A percentile compares a stretch with the other conserved stretches of the same genome.
phyloP scores from a whole-genome alignment of 2,797 vertebrate genomes.

The Octomys mimax region DNA sequence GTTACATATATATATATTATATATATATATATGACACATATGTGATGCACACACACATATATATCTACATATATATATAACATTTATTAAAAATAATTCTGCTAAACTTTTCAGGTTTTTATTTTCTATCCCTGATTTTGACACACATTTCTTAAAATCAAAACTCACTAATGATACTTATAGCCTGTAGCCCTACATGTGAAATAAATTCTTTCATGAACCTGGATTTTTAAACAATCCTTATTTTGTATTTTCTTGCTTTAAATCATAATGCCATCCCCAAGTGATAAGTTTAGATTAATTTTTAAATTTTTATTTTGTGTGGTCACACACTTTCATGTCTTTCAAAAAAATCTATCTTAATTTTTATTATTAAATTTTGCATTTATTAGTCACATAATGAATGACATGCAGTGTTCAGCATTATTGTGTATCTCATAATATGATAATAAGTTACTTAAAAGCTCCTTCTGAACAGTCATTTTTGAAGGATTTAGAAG shows the following conservation, averaged over 20 bases:
- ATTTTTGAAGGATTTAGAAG: conserved; percentile 69
- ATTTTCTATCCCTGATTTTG: neutral
- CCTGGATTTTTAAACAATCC: conserved; percentile 67
- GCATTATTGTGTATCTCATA: conserved; percentile 77
- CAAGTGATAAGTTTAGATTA: conserved; percentile 75
- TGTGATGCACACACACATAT: too few species aligned
- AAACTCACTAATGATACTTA: conserved; percentile 56
- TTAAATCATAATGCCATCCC: conserved; percentile 67
- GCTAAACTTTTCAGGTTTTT: conserved; percentile 4
- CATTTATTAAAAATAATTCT: conserved; percentile 44
- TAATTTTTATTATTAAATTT: conserved; percentile 80
- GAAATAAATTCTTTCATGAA: conserved; percentile 73
- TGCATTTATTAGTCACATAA: conserved; percentile 82
- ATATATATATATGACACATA: neutral
- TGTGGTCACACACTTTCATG: conserved; percentile 78
- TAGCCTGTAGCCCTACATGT: conserved; percentile 59
- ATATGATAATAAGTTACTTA: conserved; percentile 66
- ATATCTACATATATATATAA: neutral
- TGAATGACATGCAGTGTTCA: conserved; percentile 78
- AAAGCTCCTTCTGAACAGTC: conserved; percentile 72
- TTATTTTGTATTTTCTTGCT: conserved; percentile 71
- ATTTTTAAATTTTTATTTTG: conserved; percentile 81
- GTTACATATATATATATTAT: neutral
- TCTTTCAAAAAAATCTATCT: conserved; percentile 71
- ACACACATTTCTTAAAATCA: conserved; percentile 56